Conservation (phyloP, 2,797 vertebrate genomes). For the Gallinago nigripennis region DNA sequence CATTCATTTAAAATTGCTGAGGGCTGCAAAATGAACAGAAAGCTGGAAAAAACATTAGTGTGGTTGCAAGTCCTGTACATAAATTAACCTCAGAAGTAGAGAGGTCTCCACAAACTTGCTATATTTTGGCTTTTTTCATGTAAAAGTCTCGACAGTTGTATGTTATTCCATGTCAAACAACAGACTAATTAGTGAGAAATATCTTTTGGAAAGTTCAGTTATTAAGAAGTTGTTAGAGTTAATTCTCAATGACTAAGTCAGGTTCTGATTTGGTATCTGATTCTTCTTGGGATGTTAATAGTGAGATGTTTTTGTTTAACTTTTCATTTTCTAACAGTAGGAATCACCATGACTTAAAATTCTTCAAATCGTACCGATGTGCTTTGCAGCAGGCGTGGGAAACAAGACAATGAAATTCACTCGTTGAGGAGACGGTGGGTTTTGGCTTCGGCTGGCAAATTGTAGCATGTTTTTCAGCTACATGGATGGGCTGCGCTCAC, state of each 20-base stretch:
- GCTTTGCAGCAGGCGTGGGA: not conserved
- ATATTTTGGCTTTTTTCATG: not conserved
- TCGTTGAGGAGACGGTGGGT: not conserved
- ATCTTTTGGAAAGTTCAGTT: not conserved
- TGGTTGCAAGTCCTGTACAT: not conserved
- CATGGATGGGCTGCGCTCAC: not conserved
- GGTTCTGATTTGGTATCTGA: not conserved
- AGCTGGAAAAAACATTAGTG: not conserved
- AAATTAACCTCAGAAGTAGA: not conserved
- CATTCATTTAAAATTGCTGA: not conserved
- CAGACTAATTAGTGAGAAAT: not conserved
- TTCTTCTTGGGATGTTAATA: not conserved
- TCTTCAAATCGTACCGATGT: not conserved
- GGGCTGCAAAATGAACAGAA: not conserved
- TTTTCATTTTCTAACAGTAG: not conserved
- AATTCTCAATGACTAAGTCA: not conserved
- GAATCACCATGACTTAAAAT: not conserved
- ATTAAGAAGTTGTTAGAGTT: not conserved
- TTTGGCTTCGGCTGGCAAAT: not conserved
- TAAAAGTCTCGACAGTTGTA: not conserved
- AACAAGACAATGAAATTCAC: not conserved
- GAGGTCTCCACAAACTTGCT: not conserved
- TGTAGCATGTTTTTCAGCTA: not conserved
- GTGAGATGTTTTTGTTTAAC: not conserved
- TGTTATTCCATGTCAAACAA: not conserved